Percentiles rank a stretch among this genome's conserved stretches.
Evolutionary conservation across 1,140 invertebrate genomes (phyloP).

Genomic region (Galendromus occidentalis): DNA sequence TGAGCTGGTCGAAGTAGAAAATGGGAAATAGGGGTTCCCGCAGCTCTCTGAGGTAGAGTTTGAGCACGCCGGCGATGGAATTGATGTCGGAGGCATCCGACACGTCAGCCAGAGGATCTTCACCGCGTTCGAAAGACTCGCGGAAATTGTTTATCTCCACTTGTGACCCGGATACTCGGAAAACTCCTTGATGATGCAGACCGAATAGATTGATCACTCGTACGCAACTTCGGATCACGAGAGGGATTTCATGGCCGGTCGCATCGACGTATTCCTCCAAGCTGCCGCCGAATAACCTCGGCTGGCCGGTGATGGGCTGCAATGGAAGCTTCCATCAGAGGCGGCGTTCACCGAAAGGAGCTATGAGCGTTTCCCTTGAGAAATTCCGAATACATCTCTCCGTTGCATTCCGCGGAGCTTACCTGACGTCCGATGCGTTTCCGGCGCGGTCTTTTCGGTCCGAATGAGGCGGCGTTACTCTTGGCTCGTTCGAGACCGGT

Average conservation of each 20-base stretch:
- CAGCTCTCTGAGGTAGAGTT: conserved; percentile 75
- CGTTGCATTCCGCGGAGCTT: not conserved
- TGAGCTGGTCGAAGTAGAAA: conserved; percentile 78
- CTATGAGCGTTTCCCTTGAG: not conserved
- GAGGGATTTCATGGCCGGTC: conserved; percentile 63
- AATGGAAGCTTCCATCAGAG: not conserved
- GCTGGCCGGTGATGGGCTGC: conserved; percentile 48
- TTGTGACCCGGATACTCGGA: conserved; percentile 81
- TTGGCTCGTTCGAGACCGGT: not conserved
- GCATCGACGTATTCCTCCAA: conserved; percentile 64
- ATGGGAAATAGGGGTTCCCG: conserved; percentile 78
- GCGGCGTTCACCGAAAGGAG: not conserved
- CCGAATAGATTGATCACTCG: conserved; percentile 76
- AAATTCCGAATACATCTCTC: not conserved
- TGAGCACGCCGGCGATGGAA: conserved; percentile 76
- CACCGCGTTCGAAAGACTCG: conserved; percentile 70
- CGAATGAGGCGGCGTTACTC: not conserved
- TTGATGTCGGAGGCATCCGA: conserved; percentile 85
- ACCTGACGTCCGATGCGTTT: conserved; percentile 44
- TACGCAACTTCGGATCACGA: conserved; percentile 75
- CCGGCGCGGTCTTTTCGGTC: conserved; percentile 37
- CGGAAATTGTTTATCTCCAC: conserved; percentile 86
- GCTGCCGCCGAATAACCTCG: conserved; percentile 74
- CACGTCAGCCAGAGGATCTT: conserved; percentile 72
- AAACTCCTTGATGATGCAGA: conserved; percentile 83